Evolutionary conservation across 1,140 invertebrate genomes (phyloP).

Genomic region (Rhynchophorus ferrugineus): DNA sequence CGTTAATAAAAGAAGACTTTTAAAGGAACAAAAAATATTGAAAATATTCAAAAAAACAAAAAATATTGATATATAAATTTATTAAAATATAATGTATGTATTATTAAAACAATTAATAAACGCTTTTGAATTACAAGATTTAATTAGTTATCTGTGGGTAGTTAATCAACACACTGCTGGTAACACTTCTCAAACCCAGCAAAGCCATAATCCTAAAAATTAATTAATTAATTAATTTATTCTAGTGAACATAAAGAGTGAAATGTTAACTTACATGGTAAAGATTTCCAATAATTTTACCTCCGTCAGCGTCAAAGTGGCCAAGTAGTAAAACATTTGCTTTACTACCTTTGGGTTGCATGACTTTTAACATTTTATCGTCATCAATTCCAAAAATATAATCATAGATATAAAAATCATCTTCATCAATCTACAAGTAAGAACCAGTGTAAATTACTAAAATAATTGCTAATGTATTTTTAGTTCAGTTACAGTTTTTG

Average conservation of each 20-base stretch:
- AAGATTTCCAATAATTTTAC: conserved; percentile 77
- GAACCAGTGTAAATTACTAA: conserved; percentile 17
- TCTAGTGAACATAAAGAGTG: neutral
- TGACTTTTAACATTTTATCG: conserved; percentile 64
- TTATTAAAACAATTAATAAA: neutral
- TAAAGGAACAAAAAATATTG: no score
- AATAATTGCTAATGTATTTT: no score
- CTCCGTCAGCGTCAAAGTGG: conserved; percentile 70
- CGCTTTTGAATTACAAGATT: conserved; percentile 4
- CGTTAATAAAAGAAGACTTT: no score
- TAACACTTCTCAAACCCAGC: conserved; percentile 66
- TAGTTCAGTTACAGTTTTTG: no score
- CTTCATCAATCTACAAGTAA: conserved; percentile 50
- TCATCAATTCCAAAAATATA: conserved; percentile 91
- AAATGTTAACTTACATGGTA: conserved; percentile 64
- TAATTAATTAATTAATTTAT: no score
- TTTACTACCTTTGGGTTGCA: conserved; percentile 48
- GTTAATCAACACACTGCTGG: conserved; percentile 54
- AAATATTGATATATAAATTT: no score
- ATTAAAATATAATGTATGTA: no score
- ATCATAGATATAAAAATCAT: conserved; percentile 72
- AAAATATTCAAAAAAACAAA: no score
- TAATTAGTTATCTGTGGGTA: conserved; percentile 2
- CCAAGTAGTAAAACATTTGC: conserved; percentile 73
- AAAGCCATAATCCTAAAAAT: conserved; percentile 51